Evolutionary conservation across 2,797 vertebrate genomes (phyloP).

Genomic region (Lateolabrax maculatus): DNA sequence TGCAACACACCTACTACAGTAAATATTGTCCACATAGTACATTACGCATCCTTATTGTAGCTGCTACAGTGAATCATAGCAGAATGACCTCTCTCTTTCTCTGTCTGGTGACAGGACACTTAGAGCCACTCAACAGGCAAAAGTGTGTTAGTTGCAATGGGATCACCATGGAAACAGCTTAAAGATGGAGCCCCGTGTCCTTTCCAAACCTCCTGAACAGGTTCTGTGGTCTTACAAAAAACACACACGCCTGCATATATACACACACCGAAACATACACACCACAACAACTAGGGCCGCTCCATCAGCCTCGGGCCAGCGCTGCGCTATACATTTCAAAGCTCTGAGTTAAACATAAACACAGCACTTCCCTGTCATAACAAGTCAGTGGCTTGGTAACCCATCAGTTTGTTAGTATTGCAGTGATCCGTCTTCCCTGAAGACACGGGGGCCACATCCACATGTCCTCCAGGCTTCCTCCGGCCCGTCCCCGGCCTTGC

Average conservation of each 20-base stretch:
- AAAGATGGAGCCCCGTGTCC: conserved; percentile 29
- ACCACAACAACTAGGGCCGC: conserved; percentile 54
- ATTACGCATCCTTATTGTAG: neutral
- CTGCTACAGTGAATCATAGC: neutral
- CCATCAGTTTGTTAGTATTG: conserved; percentile 77
- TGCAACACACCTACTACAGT: neutral
- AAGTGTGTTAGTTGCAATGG: neutral
- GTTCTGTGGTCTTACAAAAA: conserved; percentile 36
- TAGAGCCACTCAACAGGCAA: neutral
- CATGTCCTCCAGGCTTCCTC: conserved; percentile 76
- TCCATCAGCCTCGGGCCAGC: conserved; percentile 72
- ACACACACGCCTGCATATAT: neutral
- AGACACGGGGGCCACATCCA: conserved; percentile 62
- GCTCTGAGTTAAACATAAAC: conserved; percentile 79
- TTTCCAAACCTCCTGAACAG: conserved; percentile 35
- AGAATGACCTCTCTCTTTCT: neutral
- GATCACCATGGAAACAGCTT: conserved; percentile 25
- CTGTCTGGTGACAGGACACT: neutral
- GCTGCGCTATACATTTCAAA: conserved; percentile 83
- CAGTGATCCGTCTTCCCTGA: conserved; percentile 76
- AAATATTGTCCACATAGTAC: neutral
- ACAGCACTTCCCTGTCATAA: conserved; percentile 84
- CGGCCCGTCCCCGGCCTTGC: conserved; percentile 40
- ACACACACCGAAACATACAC: conserved; percentile 47
- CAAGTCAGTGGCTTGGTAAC: conserved; percentile 74